phyloP scores from a whole-genome alignment of 1,140 invertebrate species.

The Zophobas morio region DNA sequence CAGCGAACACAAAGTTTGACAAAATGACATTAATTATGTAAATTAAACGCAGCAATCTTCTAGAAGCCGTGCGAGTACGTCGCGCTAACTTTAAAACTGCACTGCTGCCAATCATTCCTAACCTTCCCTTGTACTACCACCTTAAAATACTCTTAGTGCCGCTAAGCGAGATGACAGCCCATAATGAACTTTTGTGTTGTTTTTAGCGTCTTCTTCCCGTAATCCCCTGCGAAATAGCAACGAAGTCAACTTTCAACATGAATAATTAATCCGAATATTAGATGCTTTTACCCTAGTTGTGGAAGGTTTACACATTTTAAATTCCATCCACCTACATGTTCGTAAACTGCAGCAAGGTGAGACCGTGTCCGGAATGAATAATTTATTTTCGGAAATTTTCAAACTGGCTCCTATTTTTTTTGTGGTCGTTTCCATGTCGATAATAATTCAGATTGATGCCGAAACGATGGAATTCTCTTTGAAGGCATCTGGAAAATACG shows the following conservation, averaged over 20 bases:
- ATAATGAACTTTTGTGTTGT: conserved; percentile 1
- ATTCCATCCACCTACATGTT: conserved; percentile 5
- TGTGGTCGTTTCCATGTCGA: not conserved
- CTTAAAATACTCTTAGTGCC: no score
- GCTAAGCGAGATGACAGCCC: not conserved
- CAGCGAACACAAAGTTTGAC: no score
- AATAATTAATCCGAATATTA: conserved; percentile 31
- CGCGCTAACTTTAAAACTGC: no score
- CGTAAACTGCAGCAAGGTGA: conserved; percentile 23
- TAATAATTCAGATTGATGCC: not conserved
- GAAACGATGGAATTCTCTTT: not conserved
- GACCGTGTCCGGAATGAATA: not conserved
- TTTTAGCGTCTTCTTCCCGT: not conserved
- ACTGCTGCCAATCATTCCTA: no score
- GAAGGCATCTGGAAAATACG: not conserved
- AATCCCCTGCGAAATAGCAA: conserved; percentile 16
- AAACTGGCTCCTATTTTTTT: not conserved
- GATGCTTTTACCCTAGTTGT: conserved; percentile 23
- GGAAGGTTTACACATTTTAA: conserved; percentile 9
- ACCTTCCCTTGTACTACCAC: no score
- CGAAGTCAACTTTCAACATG: conserved; percentile 24
- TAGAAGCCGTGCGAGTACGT: no score
- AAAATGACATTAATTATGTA: no score
- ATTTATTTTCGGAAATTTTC: conserved; percentile 4
- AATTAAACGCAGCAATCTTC: no score